Evolutionary conservation across 2,888 invertebrate species (phyloP), one percentile per base, ranked within the genome.

Genomic region (Enoplolaimus lenunculus): DNA sequence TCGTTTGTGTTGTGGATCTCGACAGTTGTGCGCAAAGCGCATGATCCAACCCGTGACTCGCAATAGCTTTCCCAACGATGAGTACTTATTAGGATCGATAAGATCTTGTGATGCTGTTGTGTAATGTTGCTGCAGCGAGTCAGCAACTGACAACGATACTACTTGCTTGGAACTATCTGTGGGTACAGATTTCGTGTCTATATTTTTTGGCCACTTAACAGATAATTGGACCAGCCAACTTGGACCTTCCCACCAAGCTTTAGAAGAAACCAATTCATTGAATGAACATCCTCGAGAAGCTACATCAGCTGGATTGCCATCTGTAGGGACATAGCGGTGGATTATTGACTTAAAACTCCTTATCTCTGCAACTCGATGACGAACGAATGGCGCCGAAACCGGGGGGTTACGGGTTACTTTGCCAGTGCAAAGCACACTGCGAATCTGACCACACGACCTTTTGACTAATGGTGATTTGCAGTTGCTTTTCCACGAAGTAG

Each of bases 241-340:
- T 62, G 64, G 64, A 7, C 64, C 64, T 28, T 62, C 28, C 64
- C 64, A 62, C 64, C 64, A 62, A 62, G 30, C 3, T 26, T 62
- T 26, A 7, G 28, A 62, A 3, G 30, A 26, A 30, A 30, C 28
- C 64, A 62, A 62, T 3, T 62, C n/a, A 26, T 26, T 29, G 28
- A 29, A 26, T 26, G 64, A 30, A 29, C 28, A 26, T 62, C 64
- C 64, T 13, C 64, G 30, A 30, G 64, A 62, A 62, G 64, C 64
- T 3, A 62, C 28, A 26, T 62, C 64, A 7, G 64, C 64, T 62
- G 64, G 3, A 62, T 62, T 62, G 28, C n/a, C 28, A 7, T 62
- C 64, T 3, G 64, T 62, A 29, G 45, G 45, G 21, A 45, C 45
- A 21, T 45, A 45, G 21, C 45, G 45, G 45, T 13, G 21, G 7